A percentile compares a stretch with the other conserved stretches of the same genome.
phyloP scores from a whole-genome alignment of 2,888 invertebrate genomes.

The Leptopilina myrica region DNA sequence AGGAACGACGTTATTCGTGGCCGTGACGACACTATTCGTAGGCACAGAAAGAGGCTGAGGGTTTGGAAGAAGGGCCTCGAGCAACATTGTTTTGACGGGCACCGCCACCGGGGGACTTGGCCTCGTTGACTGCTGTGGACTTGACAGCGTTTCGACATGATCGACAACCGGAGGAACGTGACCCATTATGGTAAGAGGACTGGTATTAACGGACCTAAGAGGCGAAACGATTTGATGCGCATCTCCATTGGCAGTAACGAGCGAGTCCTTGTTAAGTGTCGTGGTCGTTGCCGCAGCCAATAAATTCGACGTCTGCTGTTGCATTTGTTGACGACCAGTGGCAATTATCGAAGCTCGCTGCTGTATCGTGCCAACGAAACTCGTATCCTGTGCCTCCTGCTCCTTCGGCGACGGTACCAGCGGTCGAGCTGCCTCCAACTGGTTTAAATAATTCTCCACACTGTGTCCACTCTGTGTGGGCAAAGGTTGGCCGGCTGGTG shows the following conservation, averaged over 20 bases:
- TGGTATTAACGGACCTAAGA: conserved; percentile 68
- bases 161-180: conserved; percentile 76
- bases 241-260: conserved; percentile 77
- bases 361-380: conserved; percentile 64
- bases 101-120: conserved; percentile 78
- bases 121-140: conserved; percentile 71
- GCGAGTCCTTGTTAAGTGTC: conserved; percentile 66
- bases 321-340: conserved; percentile 60
- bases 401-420: conserved; percentile 60
- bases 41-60: conserved; percentile 44
- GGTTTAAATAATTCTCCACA: conserved; percentile 80
- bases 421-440: conserved; percentile 75
- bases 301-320: conserved; percentile 54
- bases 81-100: conserved; percentile 84
- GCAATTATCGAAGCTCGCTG: conserved; percentile 72
- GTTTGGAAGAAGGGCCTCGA: conserved; percentile 78
- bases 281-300: conserved; percentile 52
- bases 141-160: conserved; percentile 62
- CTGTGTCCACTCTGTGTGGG: conserved; percentile 80
- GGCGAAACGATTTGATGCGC: conserved; percentile 77
- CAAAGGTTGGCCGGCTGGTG: conserved; percentile 71
- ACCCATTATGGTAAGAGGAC: conserved; percentile 74
- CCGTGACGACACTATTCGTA: background rate
- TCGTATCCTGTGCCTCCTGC: conserved; percentile 54
- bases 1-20: conserved; percentile 47